phyloP scores from a whole-genome alignment of 2,888 invertebrate genomes.

The Agrochola lychnidis region DNA sequence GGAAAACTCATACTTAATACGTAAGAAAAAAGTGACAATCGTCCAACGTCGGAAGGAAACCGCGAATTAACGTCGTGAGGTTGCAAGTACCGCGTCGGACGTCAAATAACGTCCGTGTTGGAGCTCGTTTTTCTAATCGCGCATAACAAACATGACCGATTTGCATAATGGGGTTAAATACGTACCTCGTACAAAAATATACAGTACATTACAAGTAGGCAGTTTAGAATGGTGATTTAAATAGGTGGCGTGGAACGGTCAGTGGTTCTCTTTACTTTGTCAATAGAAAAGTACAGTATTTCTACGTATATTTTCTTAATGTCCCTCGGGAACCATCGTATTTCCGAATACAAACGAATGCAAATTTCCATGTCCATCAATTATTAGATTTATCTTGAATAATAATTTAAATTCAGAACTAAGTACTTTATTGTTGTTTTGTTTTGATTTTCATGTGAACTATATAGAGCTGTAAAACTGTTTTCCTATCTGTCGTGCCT shows the following conservation, averaged over 20 bases:
- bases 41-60: conserved; percentile 49
- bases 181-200: conserved; percentile 53
- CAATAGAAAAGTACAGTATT: not conserved
- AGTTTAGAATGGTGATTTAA: conserved; percentile 42
- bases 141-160: conserved; percentile 57
- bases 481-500: too few relatives aligned
- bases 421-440: too few relatives aligned
- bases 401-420: too few relatives aligned
- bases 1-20: conserved; percentile 42
- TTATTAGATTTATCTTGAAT: too few relatives aligned
- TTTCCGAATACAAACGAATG: too few relatives aligned
- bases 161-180: conserved; percentile 59
- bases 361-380: too few relatives aligned
- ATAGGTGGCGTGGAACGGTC: conserved; percentile 7
- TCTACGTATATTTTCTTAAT: too few relatives aligned
- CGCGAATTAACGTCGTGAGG: conserved; percentile 66
- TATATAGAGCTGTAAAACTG: too few relatives aligned
- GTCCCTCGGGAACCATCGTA: too few relatives aligned
- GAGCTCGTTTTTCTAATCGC: conserved; percentile 60
- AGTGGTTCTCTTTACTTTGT: conserved; percentile 6
- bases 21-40: conserved; percentile 51
- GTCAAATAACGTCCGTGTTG: conserved; percentile 71
- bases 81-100: conserved; percentile 56
- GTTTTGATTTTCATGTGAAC: too few relatives aligned
- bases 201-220: conserved; percentile 49